Percentiles rank a stretch among this genome's conserved stretches.
Evolutionary conservation across 2,113 vertebrate species (phyloP).

Genomic region (Dicaeum eximium): DNA sequence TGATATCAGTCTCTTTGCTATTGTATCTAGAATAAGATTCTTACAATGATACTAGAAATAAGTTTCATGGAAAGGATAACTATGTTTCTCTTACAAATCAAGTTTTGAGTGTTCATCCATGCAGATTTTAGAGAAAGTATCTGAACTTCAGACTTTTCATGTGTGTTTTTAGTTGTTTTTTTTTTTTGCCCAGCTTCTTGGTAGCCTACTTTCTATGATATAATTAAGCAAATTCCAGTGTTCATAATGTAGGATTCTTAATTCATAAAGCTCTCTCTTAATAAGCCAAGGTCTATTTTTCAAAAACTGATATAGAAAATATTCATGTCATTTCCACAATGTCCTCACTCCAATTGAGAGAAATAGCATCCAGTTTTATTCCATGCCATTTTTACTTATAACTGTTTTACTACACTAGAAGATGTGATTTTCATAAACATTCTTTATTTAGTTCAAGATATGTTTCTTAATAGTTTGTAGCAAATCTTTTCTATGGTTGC

Average conservation of each 20-base stretch:
- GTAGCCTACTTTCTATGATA: neutral
- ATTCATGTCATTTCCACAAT: neutral
- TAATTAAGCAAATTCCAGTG: neutral
- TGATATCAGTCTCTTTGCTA: neutral
- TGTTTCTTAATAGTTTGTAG: neutral
- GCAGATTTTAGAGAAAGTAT: neutral
- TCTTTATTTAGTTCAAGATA: neutral
- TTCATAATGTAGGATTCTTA: neutral
- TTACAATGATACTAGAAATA: neutral
- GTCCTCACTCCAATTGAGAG: neutral
- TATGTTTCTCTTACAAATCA: neutral
- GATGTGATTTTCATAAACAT: neutral
- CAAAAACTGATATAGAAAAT: neutral
- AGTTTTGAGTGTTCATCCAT: neutral
- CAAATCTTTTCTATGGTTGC: neutral
- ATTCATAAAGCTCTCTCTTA: neutral
- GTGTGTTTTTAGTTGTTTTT: neutral
- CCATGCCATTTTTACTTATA: neutral
- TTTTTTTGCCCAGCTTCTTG: neutral
- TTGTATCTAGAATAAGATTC: neutral
- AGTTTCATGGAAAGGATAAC: neutral
- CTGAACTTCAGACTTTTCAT: neutral
- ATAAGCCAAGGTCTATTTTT: neutral
- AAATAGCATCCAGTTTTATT: neutral
- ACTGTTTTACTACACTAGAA: neutral